Evolutionary conservation across 2,113 vertebrate species (phyloP).

Genomic region (Cyprinus carpio): DNA sequence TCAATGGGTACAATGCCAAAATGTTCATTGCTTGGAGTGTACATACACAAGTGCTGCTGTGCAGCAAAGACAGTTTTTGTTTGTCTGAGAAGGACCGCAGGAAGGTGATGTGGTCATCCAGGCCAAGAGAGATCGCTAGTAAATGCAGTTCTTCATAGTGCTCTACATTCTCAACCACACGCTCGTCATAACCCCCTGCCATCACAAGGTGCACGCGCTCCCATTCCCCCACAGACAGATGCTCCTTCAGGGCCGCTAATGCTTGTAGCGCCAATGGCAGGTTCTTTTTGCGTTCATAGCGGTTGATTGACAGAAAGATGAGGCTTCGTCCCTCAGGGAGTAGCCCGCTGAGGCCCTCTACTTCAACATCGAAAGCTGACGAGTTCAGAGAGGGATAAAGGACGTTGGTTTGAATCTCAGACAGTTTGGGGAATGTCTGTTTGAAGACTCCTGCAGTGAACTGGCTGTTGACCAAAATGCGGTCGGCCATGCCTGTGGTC

Average conservation of each 20-base stretch:
- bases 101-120: constrained; percentile 83
- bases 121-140: constrained; percentile 68
- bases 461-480: constrained; percentile 91
- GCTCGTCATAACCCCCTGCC: constrained; percentile 91
- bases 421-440: constrained; percentile 85
- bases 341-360: constrained; percentile 73
- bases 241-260: constrained; percentile 75
- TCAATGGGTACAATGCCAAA: constrained; percentile 97
- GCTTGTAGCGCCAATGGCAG: constrained; percentile 83
- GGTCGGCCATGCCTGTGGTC: constrained; percentile 96
- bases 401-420: constrained; percentile 80
- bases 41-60: constrained; percentile 82
- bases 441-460: constrained; percentile 90
- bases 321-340: constrained; percentile 78
- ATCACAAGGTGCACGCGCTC: constrained; percentile 85
- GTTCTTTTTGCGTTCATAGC: constrained; percentile 97
- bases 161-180: constrained; percentile 88
- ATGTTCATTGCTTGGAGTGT: constrained; percentile 95
- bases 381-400: constrained; percentile 94
- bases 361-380: constrained; percentile 77
- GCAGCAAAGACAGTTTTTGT: constrained; percentile 86
- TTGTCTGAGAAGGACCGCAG: constrained; percentile 90
- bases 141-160: constrained; percentile 85
- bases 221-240: constrained; percentile 74
- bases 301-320: constrained; percentile 94